Percentiles rank a stretch among this genome's conserved stretches.
Conservation (phyloP, 1,140 invertebrate species). For the Tachypleus tridentatus region DNA sequence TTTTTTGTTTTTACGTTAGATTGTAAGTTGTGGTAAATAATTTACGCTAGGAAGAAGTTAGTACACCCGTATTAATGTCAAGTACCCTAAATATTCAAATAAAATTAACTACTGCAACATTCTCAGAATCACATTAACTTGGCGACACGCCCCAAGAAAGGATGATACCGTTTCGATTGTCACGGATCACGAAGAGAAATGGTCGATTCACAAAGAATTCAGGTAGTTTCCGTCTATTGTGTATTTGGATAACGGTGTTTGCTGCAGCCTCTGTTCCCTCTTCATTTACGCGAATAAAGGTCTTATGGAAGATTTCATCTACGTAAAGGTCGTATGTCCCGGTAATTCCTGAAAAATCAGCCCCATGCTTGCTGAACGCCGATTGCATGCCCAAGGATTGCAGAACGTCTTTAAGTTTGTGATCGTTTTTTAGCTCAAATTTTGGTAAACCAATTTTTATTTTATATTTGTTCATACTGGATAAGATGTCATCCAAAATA, state of each 20-base stretch:
- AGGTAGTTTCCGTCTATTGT: no score
- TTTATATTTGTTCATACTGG: neutral
- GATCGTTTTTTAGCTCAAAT: slow-evolving; percentile 27
- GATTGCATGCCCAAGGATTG: slow-evolving; percentile 50
- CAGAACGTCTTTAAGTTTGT: slow-evolving; percentile 23
- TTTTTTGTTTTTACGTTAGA: no score
- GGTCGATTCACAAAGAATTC: slow-evolving; percentile 41
- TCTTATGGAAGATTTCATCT: slow-evolving; percentile 53
- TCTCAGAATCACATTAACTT: no score
- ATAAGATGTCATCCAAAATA: slow-evolving; percentile 11
- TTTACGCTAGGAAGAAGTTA: no score
- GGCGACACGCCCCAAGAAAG: slow-evolving; percentile 4
- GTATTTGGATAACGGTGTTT: slow-evolving; percentile 40
- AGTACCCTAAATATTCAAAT: no score
- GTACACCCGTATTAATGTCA: no score
- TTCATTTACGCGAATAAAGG: slow-evolving; percentile 65
- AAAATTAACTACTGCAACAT: no score
- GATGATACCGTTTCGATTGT: slow-evolving; percentile 2
- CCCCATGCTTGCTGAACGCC: slow-evolving; percentile 40
- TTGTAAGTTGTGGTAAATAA: no score
- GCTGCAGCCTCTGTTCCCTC: slow-evolving; percentile 67
- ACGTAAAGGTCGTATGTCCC: slow-evolving; percentile 33
- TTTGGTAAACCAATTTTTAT: slow-evolving; percentile 29
- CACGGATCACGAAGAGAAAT: slow-evolving; percentile 9
- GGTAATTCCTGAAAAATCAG: slow-evolving; percentile 48